Base-by-base conservation (phyloP, 2,888 invertebrate species). In the Callinectes sapidus region DNA sequence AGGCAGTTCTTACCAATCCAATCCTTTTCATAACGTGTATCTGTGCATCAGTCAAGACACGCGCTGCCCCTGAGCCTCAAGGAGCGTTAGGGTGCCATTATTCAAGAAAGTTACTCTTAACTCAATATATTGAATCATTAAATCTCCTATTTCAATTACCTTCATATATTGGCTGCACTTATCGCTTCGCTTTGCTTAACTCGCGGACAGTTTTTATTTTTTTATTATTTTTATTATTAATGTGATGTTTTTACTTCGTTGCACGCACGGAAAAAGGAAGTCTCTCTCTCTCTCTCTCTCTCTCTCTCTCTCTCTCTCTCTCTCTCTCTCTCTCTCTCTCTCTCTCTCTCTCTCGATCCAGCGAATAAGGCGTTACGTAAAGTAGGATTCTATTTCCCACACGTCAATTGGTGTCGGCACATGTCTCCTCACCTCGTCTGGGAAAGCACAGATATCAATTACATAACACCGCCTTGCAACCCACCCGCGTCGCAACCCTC, bases 201-300 rank as follows among this genome's bases (percentile, higher is more conserved):
- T 81, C 35, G 35, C 81, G 16, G 16, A 81, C 86, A 86, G 13
- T 48, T 54, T 23, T 54, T 48, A 2, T 87, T 42, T n/a, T n/a
- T n/a, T n/a, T n/a, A n/a, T n/a, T n/a, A n/a, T n/a, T n/a, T n/a
- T n/a, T n/a, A n/a, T 54, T 48, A 2, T 87, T 42, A n/a, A 16
- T 1, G 14, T n/a, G 16, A n/a, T 14, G 35, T 86, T 39, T 42
- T 23, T 14, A 42, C 39, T 1, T 42, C 55, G 32, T 28, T 35
- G 66, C 66, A 32, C 66, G 35, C 32, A 61, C 61, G 32, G 61
- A 16, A 39, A 89, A 0, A 61, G 66, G 66, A 14, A 66, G 66
- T 66, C 89, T 66, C 89, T 66, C 89, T 66, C 89, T 32, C 89
- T 66, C 89, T 66, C 89, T 66, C 89, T 61, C 89, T 61, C 89